phyloP scores from a whole-genome alignment of 2,113 vertebrate species.

The Chitala chitala region DNA sequence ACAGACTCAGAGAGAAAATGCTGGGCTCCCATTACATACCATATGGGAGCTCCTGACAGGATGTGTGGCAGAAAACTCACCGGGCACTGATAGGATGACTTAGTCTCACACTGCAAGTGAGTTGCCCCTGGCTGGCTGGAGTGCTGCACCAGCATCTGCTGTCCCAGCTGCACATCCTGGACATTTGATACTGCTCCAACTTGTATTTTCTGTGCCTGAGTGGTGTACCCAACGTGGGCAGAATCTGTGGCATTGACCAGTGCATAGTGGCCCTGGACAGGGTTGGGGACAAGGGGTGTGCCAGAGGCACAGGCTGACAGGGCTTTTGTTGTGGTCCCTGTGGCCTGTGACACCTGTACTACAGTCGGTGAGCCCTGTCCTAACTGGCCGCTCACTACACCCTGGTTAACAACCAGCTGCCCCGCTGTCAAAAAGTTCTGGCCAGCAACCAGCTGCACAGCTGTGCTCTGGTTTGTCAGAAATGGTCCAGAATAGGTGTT shows the following conservation, averaged over 20 bases:
- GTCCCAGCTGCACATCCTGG: constrained; percentile 65
- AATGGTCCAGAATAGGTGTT: constrained; percentile 77
- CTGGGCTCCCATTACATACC: background rate
- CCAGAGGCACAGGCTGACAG: constrained; percentile 58
- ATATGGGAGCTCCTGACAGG: constrained; percentile 24
- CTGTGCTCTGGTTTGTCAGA: constrained; percentile 66
- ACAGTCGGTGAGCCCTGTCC: constrained; percentile 65
- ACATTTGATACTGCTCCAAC: constrained; percentile 56
- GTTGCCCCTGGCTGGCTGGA: constrained; percentile 49
- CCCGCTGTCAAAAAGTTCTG: constrained; percentile 71
- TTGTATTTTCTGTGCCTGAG: constrained; percentile 58
- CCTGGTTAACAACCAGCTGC: constrained; percentile 85
- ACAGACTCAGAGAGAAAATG: background rate
- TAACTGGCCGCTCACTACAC: constrained; percentile 57
- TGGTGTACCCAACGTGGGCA: constrained; percentile 58
- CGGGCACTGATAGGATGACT: constrained; percentile 43
- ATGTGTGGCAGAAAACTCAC: constrained; percentile 44
- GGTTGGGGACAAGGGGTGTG: constrained; percentile 49
- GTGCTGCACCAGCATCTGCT: constrained; percentile 83
- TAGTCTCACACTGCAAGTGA: constrained; percentile 51
- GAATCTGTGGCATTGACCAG: constrained; percentile 64
- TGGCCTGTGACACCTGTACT: constrained; percentile 71
- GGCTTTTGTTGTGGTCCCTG: constrained; percentile 64
- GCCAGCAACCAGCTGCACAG: constrained; percentile 69
- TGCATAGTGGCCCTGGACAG: constrained; percentile 68